Evolutionary conservation across 2,888 invertebrate genomes (phyloP).

Genomic region (Callyntrura sp.): DNA sequence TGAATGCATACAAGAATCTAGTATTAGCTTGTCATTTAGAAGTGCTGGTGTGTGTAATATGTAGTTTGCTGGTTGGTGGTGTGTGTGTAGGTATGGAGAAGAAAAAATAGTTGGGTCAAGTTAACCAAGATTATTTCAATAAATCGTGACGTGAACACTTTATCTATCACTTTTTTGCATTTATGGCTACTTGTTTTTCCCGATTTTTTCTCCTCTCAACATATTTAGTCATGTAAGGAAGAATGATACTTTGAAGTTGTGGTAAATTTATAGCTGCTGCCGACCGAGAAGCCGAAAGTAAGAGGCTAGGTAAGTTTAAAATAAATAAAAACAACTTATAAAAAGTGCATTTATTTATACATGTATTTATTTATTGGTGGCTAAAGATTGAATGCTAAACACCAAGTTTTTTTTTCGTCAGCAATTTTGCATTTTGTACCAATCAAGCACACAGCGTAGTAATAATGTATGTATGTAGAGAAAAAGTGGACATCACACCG

Average conservation of each 20-base stretch:
- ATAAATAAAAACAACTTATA: slow-evolving; percentile 32
- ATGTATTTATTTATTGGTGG: neutral
- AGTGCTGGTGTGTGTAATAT: neutral
- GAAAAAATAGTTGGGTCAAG: slow-evolving; percentile 72
- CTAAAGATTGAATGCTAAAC: neutral
- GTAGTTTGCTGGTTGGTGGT: slow-evolving; percentile 13
- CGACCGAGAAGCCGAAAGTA: slow-evolving; percentile 55
- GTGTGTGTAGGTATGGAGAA: slow-evolving; percentile 22
- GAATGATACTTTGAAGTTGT: slow-evolving; percentile 43
- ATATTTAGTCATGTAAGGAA: slow-evolving; percentile 19
- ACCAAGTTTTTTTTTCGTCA: too few species aligned
- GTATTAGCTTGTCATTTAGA: slow-evolving; percentile 10
- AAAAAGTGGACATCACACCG: neutral
- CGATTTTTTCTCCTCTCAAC: slow-evolving; percentile 62
- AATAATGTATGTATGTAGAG: neutral
- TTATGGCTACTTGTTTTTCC: slow-evolving; percentile 78
- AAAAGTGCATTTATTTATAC: slow-evolving; percentile 24
- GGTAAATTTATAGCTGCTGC: slow-evolving; percentile 62
- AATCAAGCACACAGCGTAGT: too few species aligned
- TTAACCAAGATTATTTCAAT: slow-evolving; percentile 78
- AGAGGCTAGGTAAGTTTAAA: slow-evolving; percentile 41
- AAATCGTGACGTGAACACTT: slow-evolving; percentile 79
- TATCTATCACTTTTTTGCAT: slow-evolving; percentile 76
- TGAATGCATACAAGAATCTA: neutral
- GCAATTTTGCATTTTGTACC: too few species aligned